phyloP scores from a whole-genome alignment of 2,113 vertebrate species.

The Podarcis raffonei region DNA sequence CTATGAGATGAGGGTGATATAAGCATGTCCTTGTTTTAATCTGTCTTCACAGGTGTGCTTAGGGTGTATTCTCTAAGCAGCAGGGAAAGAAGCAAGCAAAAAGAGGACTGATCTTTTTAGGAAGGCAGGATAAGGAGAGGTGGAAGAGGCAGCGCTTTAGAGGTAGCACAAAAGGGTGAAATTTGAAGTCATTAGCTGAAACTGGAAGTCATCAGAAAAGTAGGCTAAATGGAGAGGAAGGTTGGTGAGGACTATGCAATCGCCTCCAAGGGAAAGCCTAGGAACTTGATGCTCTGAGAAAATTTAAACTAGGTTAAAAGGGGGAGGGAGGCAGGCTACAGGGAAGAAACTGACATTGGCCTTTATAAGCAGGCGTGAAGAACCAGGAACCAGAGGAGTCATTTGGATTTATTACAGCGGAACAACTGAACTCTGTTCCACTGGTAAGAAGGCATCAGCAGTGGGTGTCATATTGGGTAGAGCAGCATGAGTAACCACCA shows the following conservation, averaged over 20 bases:
- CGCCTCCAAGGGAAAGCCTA: background rate
- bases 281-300: no score
- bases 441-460: background rate
- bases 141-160: background rate
- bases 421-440: background rate
- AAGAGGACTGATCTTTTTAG: background rate
- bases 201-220: background rate
- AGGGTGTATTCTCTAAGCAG: background rate
- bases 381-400: background rate
- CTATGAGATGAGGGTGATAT: background rate
- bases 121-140: background rate
- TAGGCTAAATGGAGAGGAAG: slow-evolving; percentile 5
- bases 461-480: background rate
- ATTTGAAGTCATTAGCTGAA: background rate
- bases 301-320: background rate
- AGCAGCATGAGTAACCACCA: background rate
- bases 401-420: background rate
- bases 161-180: background rate
- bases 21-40: background rate
- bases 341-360: background rate
- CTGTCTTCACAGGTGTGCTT: background rate
- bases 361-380: background rate
- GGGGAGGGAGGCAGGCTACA: background rate
- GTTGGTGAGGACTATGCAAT: background rate
- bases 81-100: background rate